A percentile compares a stretch with the other conserved stretches of the same genome.
Conservation (phyloP, 2,797 vertebrate genomes). For the Coilia nasus region DNA sequence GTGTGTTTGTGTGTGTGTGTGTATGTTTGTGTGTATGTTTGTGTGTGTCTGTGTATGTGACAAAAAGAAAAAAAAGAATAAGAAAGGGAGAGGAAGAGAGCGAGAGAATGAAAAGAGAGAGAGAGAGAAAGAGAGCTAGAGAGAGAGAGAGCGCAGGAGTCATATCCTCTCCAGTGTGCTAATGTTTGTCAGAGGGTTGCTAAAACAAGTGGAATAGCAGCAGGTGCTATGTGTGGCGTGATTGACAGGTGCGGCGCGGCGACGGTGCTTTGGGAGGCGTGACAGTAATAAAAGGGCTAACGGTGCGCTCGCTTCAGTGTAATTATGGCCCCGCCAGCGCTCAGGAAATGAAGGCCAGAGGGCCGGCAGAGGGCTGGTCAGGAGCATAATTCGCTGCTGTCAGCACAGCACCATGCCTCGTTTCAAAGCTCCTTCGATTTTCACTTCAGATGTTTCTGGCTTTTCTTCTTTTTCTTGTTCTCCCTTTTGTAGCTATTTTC, state of each 20-base stretch:
- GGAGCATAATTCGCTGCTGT: background rate
- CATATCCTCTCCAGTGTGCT: background rate
- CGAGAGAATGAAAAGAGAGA: background rate
- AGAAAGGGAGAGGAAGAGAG: constrained; percentile 6
- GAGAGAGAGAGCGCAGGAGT: too few relatives aligned
- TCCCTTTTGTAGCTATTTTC: too few relatives aligned
- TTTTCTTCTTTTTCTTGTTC: background rate
- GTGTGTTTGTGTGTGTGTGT: background rate
- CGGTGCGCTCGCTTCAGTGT: background rate
- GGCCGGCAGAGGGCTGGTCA: background rate
- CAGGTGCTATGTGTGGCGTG: background rate
- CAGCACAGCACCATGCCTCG: background rate
- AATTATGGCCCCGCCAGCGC: background rate
- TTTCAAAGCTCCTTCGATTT: background rate
- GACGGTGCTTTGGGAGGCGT: background rate
- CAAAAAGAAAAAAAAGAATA: background rate
- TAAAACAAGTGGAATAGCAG: background rate
- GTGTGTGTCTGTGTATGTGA: background rate
- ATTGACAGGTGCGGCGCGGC: background rate
- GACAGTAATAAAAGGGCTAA: background rate
- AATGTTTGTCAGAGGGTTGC: background rate
- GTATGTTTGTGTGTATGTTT: background rate
- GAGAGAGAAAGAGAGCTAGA: too few relatives aligned
- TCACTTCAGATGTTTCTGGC: too few relatives aligned
- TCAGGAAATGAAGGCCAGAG: background rate